These are phyloP conservation scores for Tillus elongatus DNA, from an alignment of 2,888 invertebrate genomes.

Conservation along the genomic window DNA sequence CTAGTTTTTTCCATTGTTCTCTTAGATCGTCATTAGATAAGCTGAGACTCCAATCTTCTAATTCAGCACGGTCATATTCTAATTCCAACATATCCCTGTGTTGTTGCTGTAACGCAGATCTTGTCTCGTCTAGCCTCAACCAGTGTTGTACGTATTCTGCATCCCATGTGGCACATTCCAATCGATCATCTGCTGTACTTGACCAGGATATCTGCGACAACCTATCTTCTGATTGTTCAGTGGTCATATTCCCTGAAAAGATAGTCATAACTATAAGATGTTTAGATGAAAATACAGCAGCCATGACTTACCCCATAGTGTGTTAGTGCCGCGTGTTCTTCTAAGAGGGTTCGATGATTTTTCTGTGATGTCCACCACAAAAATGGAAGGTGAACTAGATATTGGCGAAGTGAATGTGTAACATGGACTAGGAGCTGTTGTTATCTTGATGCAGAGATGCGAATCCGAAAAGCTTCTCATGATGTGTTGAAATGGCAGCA, in stretches of 20 bases:
- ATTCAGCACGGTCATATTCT: slow-evolving; percentile 65
- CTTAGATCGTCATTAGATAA: slow-evolving; percentile 61
- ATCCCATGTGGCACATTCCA: slow-evolving; percentile 55
- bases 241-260: not conserved
- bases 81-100: slow-evolving; percentile 60
- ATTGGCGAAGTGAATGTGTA: slow-evolving; percentile 49
- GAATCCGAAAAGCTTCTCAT: slow-evolving; percentile 69
- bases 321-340: slow-evolving; percentile 47
- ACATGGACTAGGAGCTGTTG: slow-evolving; percentile 51
- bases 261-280: not conserved
- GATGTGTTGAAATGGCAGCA: slow-evolving; percentile 62
- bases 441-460: slow-evolving; percentile 60
- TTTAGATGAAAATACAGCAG: not conserved
- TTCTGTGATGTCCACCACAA: slow-evolving; percentile 54
- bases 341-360: slow-evolving; percentile 46
- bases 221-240: slow-evolving; percentile 29
- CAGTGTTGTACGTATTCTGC: slow-evolving; percentile 69
- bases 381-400: slow-evolving; percentile 53
- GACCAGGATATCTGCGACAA: slow-evolving; percentile 47
- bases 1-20: slow-evolving; percentile 38
- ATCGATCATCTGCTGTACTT: slow-evolving; percentile 50
- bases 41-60: slow-evolving; percentile 72
- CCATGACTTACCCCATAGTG: slow-evolving; percentile 40
- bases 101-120: slow-evolving; percentile 58
- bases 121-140: slow-evolving; percentile 63